Evolutionary conservation across 2,113 vertebrate species (phyloP).

Genomic region (Dipodomys merriami): DNA sequence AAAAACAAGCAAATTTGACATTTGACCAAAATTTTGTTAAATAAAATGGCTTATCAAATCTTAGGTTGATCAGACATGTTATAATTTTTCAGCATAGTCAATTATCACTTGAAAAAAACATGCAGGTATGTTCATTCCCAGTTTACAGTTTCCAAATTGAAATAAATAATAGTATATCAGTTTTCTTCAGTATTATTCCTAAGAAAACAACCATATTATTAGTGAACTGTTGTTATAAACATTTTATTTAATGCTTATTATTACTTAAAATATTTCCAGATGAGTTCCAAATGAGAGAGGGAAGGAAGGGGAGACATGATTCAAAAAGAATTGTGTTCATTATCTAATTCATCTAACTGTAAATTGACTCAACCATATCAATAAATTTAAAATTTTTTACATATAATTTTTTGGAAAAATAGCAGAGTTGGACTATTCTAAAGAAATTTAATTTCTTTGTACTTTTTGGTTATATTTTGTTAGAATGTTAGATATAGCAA

Average conservation of each 20-base stretch:
- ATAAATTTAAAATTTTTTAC: not conserved
- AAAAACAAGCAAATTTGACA: not conserved
- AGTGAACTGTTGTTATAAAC: not conserved
- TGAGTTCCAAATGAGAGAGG: not conserved
- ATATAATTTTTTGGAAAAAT: not conserved
- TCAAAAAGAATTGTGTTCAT: too few species aligned
- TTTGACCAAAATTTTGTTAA: not conserved
- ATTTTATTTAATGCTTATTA: not conserved
- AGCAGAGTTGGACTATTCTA: not conserved
- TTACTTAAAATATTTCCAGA: not conserved
- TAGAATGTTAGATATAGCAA: not conserved
- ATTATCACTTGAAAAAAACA: not conserved
- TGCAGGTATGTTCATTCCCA: not conserved
- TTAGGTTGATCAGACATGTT: not conserved
- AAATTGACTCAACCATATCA: too few species aligned
- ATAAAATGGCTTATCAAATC: not conserved
- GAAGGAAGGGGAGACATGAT: too few species aligned
- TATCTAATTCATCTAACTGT: too few species aligned
- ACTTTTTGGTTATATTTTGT: not conserved
- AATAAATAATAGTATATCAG: not conserved
- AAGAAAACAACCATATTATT: not conserved
- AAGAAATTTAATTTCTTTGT: conserved; percentile 4
- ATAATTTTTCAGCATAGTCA: not conserved
- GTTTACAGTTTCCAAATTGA: not conserved
- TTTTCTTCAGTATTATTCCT: not conserved